Conservation (phyloP, 2,113 vertebrate genomes). For the Poeciliopsis occidentalis region DNA sequence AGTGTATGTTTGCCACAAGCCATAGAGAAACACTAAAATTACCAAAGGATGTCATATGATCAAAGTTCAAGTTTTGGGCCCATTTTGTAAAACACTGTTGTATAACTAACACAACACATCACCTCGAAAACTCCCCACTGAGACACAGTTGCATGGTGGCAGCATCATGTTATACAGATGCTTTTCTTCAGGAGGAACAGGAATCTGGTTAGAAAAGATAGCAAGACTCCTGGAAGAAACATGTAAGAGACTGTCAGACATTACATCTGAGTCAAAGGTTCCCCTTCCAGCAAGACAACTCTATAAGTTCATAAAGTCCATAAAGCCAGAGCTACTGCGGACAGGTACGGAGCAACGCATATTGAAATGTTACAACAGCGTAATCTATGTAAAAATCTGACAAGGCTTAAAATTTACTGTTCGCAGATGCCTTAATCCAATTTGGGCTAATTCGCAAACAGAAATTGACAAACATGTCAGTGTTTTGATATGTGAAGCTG, state of each 20-base stretch:
- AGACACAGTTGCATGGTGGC: background rate
- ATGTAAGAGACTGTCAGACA: too few species aligned
- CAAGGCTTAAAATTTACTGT: too few species aligned
- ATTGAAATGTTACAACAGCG: too few species aligned
- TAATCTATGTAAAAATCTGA: background rate
- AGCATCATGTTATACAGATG: background rate
- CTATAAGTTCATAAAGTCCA: too few species aligned
- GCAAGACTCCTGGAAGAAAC: too few species aligned
- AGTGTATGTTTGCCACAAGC: background rate
- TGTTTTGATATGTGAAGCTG: background rate
- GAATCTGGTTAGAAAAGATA: too few species aligned
- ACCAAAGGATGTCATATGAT: background rate
- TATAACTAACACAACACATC: background rate
- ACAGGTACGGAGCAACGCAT: too few species aligned
- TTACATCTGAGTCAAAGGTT: background rate
- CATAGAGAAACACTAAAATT: background rate
- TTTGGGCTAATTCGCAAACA: too few species aligned
- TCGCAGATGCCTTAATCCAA: too few species aligned
- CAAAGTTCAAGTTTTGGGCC: background rate
- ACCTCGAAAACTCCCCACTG: background rate
- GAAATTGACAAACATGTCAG: background rate
- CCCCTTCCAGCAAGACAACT: too few species aligned
- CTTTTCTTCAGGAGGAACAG: background rate
- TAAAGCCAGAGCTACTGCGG: too few species aligned
- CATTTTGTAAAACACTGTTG: background rate